A percentile compares a stretch with the other conserved stretches of the same genome.
phyloP scores from a whole-genome alignment of 64 coral and sea anemone species.

The Dendronephthya gigantea region DNA sequence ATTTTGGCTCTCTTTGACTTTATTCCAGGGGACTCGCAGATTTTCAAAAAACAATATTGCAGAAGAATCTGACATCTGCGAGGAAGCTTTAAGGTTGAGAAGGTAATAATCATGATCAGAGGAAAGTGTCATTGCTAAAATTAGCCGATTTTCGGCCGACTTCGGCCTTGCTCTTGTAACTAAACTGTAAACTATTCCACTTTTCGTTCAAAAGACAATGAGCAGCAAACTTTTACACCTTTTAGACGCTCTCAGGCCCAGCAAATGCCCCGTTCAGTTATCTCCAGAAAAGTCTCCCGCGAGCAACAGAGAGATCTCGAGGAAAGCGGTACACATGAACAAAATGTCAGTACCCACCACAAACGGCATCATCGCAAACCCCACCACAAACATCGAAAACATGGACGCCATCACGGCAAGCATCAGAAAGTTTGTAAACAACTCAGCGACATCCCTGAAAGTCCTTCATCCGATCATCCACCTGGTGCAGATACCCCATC shows the following conservation, averaged over 20 bases:
- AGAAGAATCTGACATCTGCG: background rate
- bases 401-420: background rate
- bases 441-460: constrained; percentile 3
- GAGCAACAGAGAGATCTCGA: background rate
- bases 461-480: background rate
- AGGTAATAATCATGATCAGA: too few species aligned
- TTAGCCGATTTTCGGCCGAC: too few species aligned
- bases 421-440: background rate
- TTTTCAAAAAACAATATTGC: constrained; percentile 9
- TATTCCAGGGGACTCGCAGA: background rate
- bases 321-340: background rate
- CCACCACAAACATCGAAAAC: background rate
- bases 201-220: too few species aligned
- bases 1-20: background rate
- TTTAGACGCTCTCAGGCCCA: background rate
- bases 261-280: background rate
- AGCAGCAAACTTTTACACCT: background rate
- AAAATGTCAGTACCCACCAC: background rate
- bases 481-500: background rate
- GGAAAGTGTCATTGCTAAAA: too few species aligned
- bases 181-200: too few species aligned
- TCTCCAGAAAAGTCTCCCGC: background rate
- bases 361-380: background rate
- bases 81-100: background rate
- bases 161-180: too few species aligned